Percentiles rank a stretch among this genome's conserved stretches.
Evolutionary conservation across 2,113 vertebrate species (phyloP).

Genomic region (Marmota flaviventris): DNA sequence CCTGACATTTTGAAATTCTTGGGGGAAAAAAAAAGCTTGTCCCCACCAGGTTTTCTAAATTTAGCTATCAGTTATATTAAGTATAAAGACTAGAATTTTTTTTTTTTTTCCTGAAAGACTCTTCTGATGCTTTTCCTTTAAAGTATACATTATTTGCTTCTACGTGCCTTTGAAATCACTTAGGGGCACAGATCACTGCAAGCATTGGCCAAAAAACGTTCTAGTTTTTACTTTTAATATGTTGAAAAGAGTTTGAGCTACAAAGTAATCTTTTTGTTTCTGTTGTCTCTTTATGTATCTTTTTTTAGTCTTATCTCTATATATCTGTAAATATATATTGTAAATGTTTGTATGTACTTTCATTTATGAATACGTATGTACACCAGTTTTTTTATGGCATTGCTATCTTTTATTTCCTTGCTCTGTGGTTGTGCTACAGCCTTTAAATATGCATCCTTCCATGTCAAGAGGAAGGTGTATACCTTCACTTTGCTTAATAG

Average conservation of each 20-base stretch:
- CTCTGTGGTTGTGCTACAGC: neutral
- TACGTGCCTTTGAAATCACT: neutral
- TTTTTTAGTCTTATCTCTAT: neutral
- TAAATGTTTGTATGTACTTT: too few species aligned
- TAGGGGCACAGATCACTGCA: neutral
- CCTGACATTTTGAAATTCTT: conserved; percentile 32
- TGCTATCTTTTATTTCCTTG: neutral
- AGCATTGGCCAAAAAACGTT: neutral
- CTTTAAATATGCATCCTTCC: neutral
- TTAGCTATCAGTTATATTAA: conserved; percentile 39
- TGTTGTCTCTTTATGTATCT: neutral
- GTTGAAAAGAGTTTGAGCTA: conserved; percentile 9
- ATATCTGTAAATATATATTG: neutral
- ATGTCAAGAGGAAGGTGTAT: neutral
- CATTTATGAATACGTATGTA: too few species aligned
- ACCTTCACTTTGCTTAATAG: neutral
- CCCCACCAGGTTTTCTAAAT: neutral
- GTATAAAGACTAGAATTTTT: neutral
- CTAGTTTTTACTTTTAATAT: conserved; percentile 35
- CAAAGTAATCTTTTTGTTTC: neutral
- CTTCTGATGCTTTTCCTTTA: conserved; percentile 5
- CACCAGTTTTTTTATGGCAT: neutral
- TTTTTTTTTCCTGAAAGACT: neutral
- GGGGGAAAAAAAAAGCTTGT: neutral
- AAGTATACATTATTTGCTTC: conserved; percentile 17